These are phyloP conservation scores for Drymodes brunneopygia DNA, from an alignment of 2,113 vertebrate species.

Conservation along the genomic window DNA sequence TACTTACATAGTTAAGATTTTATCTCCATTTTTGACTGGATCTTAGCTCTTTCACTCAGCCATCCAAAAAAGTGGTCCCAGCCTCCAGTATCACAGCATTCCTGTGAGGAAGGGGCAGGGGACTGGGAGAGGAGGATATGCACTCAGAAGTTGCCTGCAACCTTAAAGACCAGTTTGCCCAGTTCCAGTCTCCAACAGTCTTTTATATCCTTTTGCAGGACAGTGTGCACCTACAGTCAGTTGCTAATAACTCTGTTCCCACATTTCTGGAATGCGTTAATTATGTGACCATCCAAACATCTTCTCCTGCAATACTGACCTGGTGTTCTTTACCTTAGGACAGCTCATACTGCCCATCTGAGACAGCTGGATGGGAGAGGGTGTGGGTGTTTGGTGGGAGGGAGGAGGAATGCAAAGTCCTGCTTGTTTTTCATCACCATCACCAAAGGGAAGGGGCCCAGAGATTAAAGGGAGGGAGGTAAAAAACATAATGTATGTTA, in stretches of 20 bases:
- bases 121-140: fast-evolving
- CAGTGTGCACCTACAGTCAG: neutral
- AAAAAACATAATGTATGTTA: neutral
- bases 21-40: neutral
- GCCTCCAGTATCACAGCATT: neutral
- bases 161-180: neutral
- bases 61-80: too few relatives aligned
- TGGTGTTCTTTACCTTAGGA: neutral
- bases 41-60: neutral
- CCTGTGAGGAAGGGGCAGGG: too few relatives aligned
- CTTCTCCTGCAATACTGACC: neutral
- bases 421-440: neutral
- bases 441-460: neutral
- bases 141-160: neutral
- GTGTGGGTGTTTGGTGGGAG: neutral
- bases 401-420: neutral
- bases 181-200: neutral
- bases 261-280: neutral
- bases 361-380: neutral
- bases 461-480: neutral
- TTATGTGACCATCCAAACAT: neutral
- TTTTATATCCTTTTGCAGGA: neutral
- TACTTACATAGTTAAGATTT: neutral
- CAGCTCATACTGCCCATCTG: neutral
- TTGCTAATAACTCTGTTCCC: neutral